Evolutionary conservation across 2,888 invertebrate species (phyloP).

Genomic region (Invenusta paracnida): DNA sequence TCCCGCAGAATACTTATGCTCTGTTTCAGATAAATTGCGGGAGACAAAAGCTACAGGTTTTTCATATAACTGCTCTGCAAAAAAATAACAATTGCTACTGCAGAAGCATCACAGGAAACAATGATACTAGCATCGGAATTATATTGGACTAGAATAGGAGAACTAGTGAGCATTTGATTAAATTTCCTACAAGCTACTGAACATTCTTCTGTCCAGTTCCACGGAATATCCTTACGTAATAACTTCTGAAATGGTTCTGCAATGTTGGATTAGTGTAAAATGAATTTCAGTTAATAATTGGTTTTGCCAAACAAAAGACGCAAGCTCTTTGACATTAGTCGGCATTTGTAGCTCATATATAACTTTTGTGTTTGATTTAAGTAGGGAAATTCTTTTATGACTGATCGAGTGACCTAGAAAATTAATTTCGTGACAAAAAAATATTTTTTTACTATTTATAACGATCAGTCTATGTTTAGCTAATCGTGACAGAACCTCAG

Average conservation of each 20-base stretch:
- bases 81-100: background rate
- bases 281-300: constrained; percentile 10
- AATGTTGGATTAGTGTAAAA: background rate
- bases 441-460: background rate
- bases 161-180: background rate
- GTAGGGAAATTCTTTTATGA: background rate
- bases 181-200: background rate
- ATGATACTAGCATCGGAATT: background rate
- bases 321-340: background rate
- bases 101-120: background rate
- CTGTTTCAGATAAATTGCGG: background rate
- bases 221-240: constrained; percentile 31
- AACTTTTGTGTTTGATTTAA: constrained; percentile 4
- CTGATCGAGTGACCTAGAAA: background rate
- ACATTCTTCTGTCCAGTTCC: constrained; percentile 32
- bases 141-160: background rate
- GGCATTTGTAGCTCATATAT: background rate
- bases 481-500: background rate
- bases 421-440: background rate
- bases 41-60: background rate
- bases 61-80: background rate
- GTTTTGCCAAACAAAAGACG: background rate
- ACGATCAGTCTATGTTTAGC: background rate
- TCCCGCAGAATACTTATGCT: constrained; percentile 3
- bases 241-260: constrained; percentile 1